These are phyloP conservation scores for Stenichneumon culpator DNA, from an alignment of 2,888 invertebrate genomes.

Conservation along the genomic window DNA sequence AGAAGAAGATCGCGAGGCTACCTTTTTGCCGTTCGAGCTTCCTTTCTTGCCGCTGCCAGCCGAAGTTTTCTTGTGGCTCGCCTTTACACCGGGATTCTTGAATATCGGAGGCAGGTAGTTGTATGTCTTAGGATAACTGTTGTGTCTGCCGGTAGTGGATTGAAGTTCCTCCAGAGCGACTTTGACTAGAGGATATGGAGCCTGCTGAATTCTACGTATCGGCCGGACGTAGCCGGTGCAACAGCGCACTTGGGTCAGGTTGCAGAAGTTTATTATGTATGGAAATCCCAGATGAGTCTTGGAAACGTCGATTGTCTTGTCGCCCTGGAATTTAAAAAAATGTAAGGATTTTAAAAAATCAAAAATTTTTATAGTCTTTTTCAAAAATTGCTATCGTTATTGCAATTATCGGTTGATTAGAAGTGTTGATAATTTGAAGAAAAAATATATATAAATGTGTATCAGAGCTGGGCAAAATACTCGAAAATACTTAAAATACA, in stretches of 20 bases:
- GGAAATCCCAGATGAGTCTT: conserved; percentile 90
- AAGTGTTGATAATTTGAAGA: background rate
- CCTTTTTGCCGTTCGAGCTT: conserved; percentile 81
- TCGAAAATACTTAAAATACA: too few species aligned
- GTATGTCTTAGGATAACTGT: conserved; percentile 54
- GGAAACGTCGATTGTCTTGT: conserved; percentile 90
- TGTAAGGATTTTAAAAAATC: conserved; percentile 23
- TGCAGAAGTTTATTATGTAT: conserved; percentile 91
- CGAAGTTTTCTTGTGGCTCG: conserved; percentile 80
- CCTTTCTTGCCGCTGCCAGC: conserved; percentile 82
- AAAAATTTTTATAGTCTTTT: background rate
- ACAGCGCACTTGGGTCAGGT: conserved; percentile 91
- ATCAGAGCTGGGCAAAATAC: too few species aligned
- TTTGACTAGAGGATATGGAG: conserved; percentile 93
- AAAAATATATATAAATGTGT: background rate
- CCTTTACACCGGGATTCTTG: conserved; percentile 78
- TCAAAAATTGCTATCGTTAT: background rate
- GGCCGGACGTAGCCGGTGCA: conserved; percentile 90
- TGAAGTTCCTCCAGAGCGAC: conserved; percentile 86
- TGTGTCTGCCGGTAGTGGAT: conserved; percentile 72
- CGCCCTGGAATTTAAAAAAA: conserved; percentile 86
- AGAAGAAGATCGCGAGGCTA: conserved; percentile 64
- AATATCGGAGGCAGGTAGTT: conserved; percentile 69
- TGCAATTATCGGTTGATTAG: background rate
- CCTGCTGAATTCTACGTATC: conserved; percentile 91